phyloP scores from a whole-genome alignment of 1,140 invertebrate species.

The Triops cancriformis region DNA sequence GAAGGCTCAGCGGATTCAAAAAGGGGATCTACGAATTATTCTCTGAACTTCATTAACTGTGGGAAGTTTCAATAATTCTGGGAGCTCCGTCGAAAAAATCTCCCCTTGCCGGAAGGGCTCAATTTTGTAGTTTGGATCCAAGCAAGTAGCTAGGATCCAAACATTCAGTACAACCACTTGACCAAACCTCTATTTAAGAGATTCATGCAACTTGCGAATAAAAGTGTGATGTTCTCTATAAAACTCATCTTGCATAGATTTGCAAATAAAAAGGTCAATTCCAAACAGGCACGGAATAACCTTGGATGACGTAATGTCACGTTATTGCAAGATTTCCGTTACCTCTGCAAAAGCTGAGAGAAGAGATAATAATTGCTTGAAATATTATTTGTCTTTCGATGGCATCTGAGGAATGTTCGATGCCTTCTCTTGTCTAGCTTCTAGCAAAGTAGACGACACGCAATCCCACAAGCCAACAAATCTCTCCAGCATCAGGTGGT shows the following conservation, averaged over 20 bases:
- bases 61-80: background rate
- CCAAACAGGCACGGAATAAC: constrained; percentile 18
- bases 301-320: background rate
- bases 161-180: background rate
- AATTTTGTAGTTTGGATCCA: background rate
- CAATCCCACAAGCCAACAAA: background rate
- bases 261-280: background rate
- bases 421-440: constrained; percentile 14
- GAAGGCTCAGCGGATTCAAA: background rate
- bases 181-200: background rate
- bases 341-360: background rate
- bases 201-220: background rate
- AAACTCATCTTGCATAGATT: background rate
- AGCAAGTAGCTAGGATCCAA: too few relatives aligned
- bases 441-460: background rate
- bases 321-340: background rate
- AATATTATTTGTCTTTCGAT: background rate
- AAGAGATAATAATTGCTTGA: background rate
- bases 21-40: background rate
- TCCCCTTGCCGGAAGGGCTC: background rate
- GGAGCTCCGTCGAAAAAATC: background rate
- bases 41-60: background rate
- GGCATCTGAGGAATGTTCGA: constrained; percentile 5
- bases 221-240: background rate
- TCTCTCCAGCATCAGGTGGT: constrained; percentile 17